Conservation (phyloP, 2,888 invertebrate species). For the Lamproptera curius region DNA sequence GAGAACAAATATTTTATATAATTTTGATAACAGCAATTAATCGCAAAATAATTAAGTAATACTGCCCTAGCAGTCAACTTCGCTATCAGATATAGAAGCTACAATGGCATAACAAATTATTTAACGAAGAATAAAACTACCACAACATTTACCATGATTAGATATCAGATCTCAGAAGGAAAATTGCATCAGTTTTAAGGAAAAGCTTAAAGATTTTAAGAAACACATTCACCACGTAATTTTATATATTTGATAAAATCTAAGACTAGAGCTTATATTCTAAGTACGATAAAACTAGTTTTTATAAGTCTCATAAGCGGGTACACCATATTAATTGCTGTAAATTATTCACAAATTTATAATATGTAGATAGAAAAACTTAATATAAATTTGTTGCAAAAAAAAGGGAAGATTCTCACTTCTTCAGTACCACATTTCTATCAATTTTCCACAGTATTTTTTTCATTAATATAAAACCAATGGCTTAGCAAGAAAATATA, state of each 20-base stretch:
- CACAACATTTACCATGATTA: conserved; percentile 3
- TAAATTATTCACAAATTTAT: too few species aligned
- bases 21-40: neutral
- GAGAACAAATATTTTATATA: conserved; percentile 6
- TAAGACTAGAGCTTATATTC: conserved; percentile 1
- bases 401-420: too few species aligned
- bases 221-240: neutral
- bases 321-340: too few species aligned
- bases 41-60: conserved; percentile 10
- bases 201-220: conserved; percentile 2
- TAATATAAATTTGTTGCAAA: too few species aligned
- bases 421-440: too few species aligned
- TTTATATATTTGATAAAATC: neutral
- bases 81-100: conserved; percentile 13
- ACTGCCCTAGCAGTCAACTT: conserved; percentile 8
- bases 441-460: too few species aligned
- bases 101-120: conserved; percentile 9
- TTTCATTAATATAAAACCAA: too few species aligned
- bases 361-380: too few species aligned
- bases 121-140: neutral
- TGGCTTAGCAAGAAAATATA: too few species aligned
- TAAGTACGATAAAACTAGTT: too few species aligned
- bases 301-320: too few species aligned
- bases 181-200: neutral
- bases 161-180: neutral